Conservation (phyloP, 2,888 invertebrate species). For the Pimpla rufipes region DNA sequence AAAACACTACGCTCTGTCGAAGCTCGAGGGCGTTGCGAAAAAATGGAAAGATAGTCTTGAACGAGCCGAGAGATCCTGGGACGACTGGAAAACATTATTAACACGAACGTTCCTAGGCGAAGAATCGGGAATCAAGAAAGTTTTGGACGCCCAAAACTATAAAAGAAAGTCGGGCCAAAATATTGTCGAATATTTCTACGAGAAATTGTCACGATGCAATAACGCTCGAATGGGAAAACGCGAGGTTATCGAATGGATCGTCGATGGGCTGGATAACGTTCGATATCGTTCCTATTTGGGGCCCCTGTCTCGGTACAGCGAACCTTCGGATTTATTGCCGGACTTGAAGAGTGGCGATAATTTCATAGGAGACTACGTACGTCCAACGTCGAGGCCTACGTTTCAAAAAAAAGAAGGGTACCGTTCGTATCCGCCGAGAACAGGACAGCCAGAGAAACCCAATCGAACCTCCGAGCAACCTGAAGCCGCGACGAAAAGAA, state of each 20-base stretch:
- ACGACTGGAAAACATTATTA: constrained; percentile 36
- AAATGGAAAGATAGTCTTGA: constrained; percentile 72
- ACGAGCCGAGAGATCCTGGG: constrained; percentile 42
- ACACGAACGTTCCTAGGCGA: constrained; percentile 11
- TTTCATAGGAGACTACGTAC: constrained; percentile 30
- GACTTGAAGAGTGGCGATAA: constrained; percentile 66
- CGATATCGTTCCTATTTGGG: constrained; percentile 65
- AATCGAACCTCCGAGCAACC: not conserved
- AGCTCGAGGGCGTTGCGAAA: constrained; percentile 69
- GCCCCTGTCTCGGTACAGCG: constrained; percentile 66
- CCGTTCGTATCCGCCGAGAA: not conserved
- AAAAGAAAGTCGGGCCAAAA: constrained; percentile 60
- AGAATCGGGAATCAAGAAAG: constrained; percentile 13
- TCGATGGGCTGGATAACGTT: constrained; percentile 66
- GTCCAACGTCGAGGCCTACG: constrained; percentile 14
- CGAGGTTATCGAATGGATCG: constrained; percentile 71
- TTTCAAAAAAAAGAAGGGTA: constrained; percentile 19
- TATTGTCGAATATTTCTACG: constrained; percentile 71
- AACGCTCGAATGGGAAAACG: constrained; percentile 67
- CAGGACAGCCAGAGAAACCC: constrained; percentile 6
- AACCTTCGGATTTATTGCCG: constrained; percentile 59
- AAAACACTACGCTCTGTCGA: constrained; percentile 60
- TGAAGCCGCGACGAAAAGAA: not conserved
- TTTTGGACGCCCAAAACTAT: constrained; percentile 67
- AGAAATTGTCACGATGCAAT: constrained; percentile 69